Evolutionary conservation across 2,113 vertebrate genomes (phyloP), one percentile per base, ranked within the genome.

Genomic region (Alexandromys fortis): DNA sequence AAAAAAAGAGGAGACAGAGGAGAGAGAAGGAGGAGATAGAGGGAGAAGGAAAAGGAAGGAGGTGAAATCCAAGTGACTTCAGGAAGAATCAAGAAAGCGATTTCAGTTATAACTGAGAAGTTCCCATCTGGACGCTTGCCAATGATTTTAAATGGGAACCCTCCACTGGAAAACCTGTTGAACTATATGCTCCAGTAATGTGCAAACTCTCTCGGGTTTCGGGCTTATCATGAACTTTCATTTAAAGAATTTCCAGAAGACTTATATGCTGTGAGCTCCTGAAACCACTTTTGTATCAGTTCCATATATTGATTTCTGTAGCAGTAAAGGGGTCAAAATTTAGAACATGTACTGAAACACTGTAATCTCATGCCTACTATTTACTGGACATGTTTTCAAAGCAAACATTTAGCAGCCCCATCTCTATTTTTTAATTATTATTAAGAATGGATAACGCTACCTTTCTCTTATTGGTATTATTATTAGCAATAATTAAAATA

Each of bases 401-500:
- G 12, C 30, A 68, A 58, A 55, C 12, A 89, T 47, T 96, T 3
- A 88, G 77, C 21, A 89, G 28, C 75, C 2, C 49, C 67, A 65
- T 3, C 33, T n/a, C 88, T 35, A 70, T 83, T 90, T 87, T 78
- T 90, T 78, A 90, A 33, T 7, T 68, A 81, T 81, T 89, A 79
- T 82, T 88, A 92, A 93, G 26, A 19, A 86, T 72, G 2, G 42
- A 26, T 55, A 73, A 86, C 58, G 12, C 58, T 86, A 22, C 61
- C 21, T 75, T 96, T 94, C 47, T 78, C 33, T 70, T 92, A 70
- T 63, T 38, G 67, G 35, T 81, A 70, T 87, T 92, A n/a, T 52
- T 68, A 24, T 10, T 63, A 11, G 45, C 77, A 47, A n/a, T 89
- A 79, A 79, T 72, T 75, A 81, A 90, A 86, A 55, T 14, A 65